These are phyloP conservation scores for Bothrops jararaca DNA, from an alignment of 2,113 vertebrate genomes.

Conservation along the genomic window DNA sequence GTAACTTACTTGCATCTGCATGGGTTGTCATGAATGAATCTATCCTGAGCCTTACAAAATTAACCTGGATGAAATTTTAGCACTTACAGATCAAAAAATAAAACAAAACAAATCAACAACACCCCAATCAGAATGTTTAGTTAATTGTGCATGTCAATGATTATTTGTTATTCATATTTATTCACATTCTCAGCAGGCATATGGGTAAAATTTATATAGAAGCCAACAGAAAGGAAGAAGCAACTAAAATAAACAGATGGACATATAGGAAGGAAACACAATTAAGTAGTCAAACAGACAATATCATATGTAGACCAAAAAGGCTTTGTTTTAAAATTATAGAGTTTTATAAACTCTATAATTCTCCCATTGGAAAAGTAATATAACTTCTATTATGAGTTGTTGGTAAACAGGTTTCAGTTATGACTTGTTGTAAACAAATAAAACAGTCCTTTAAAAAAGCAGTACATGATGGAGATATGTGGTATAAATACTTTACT, in stretches of 20 bases:
- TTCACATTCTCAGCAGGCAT: conserved; percentile 60
- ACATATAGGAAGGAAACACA: conserved; percentile 62
- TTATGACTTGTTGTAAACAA: conserved; percentile 50
- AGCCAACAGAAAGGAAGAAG: conserved; percentile 66
- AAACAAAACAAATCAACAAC: neutral
- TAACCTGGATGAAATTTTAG: conserved; percentile 17
- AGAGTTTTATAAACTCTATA: neutral
- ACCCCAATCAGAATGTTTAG: conserved; percentile 30
- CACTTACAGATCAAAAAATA: conserved; percentile 23
- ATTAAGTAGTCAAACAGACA: conserved; percentile 65
- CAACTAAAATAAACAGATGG: conserved; percentile 70
- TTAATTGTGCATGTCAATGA: conserved; percentile 54
- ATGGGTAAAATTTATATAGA: conserved; percentile 62
- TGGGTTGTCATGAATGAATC: conserved; percentile 21
- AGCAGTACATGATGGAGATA: conserved; percentile 24
- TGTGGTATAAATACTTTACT: conserved; percentile 35
- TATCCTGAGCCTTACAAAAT: conserved; percentile 29
- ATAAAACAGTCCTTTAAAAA: conserved; percentile 40
- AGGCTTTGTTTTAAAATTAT: neutral
- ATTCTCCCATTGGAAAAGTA: neutral
- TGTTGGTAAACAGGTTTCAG: conserved; percentile 38
- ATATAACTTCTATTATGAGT: neutral
- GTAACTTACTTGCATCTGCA: fast-evolving
- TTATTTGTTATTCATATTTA: conserved; percentile 58
- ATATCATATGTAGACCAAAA: conserved; percentile 59